phyloP scores from a whole-genome alignment of 1,140 invertebrate genomes.

The Chironomus tepperi region DNA sequence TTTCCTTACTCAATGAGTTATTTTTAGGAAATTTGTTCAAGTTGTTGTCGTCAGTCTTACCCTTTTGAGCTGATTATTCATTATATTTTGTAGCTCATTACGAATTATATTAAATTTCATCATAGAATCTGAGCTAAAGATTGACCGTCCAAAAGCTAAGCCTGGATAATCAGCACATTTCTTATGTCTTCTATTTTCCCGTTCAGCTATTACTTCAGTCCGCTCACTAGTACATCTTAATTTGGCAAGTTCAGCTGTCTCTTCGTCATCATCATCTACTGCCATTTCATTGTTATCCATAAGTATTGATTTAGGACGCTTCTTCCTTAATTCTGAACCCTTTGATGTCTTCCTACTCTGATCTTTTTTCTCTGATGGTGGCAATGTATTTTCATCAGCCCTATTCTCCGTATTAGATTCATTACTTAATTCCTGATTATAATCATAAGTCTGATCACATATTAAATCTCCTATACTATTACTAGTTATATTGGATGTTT shows the following conservation, averaged over 20 bases:
- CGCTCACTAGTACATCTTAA: constrained; percentile 78
- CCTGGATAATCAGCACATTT: constrained; percentile 85
- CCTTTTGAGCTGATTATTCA: constrained; percentile 91
- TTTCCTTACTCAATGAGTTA: too few relatives aligned
- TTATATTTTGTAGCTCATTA: constrained; percentile 95
- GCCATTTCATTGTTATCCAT: constrained; percentile 40
- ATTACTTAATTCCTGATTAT: not conserved
- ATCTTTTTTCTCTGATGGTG: not conserved
- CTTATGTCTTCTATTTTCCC: constrained; percentile 63
- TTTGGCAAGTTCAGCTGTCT: constrained; percentile 66
- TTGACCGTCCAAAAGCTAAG: constrained; percentile 78
- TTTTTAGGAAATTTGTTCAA: too few relatives aligned
- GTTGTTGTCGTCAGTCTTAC: constrained; percentile 52
- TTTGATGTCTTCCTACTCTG: not conserved
- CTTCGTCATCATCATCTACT: constrained; percentile 56
- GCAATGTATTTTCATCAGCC: not conserved
- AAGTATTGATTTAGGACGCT: not conserved
- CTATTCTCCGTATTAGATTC: not conserved
- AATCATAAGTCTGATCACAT: not conserved
- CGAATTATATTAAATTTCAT: constrained; percentile 96
- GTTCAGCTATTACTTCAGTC: constrained; percentile 75
- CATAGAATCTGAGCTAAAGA: constrained; percentile 93
- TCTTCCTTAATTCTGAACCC: not conserved
- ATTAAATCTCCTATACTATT: not conserved
- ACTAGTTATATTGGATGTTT: not conserved